Evolutionary conservation across 2,888 invertebrate genomes (phyloP), one percentile per base, ranked within the genome.

Genomic region (Agriopis leucophaearia): DNA sequence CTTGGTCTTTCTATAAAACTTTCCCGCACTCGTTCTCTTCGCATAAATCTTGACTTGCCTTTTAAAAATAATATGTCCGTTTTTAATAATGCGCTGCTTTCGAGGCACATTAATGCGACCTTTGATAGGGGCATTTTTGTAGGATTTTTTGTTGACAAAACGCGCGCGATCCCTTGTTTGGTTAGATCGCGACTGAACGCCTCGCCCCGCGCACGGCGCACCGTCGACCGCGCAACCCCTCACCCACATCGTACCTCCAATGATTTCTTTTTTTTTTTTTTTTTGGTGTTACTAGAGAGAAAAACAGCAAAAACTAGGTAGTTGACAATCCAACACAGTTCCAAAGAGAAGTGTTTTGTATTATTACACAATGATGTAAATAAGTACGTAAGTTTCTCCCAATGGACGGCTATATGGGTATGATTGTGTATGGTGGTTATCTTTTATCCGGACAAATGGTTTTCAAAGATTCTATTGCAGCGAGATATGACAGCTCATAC

Each of bases 111-210:
- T 8, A 73, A 10, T 42, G 73, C 71, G 13, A 48, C 64, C 64
- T 64, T 68, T 48, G 74, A 69, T 12, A 69, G 64, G 16, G 73
- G 70, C 74, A 74, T 71, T 63, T 59, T 65, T 47, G 40, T 63
- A 16, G 9, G n/a, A 10, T 9, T 27, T 60, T 62, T 63, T 55
- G 1, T 13, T 12, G 35, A 8, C 3, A 6, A 44, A 38, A 60
- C 40, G 64, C 68, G 68, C 55, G 60, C 12, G n/a, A n/a, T 42
- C 64, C 16, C 38, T 4, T 44, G 47, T 27, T 27, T 40, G 51
- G 68, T 51, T 64, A 15, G 51, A 18, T 51, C 9, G 45, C 27
- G 15, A 64, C 68, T 68, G 68, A 68, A 38, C 45, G 42, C 40
- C 58, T 27, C 47, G 13, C 16, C 18, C 38, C 50, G 36, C 51